These are phyloP conservation scores for Dynastes maya DNA, from an alignment of 2,888 invertebrate genomes.

Conservation along the genomic window DNA sequence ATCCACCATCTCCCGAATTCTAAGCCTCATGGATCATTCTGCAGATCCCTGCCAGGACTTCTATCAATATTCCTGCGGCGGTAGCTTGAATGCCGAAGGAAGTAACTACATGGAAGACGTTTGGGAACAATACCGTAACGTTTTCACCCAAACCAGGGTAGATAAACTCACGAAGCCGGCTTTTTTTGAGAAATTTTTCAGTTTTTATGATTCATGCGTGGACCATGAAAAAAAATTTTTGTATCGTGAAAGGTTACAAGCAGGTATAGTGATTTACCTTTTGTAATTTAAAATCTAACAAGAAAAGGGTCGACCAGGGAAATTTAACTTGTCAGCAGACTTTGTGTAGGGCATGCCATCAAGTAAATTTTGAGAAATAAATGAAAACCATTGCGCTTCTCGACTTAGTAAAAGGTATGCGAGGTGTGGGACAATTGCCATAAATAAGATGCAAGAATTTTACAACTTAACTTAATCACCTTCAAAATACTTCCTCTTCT, in stretches of 20 bases:
- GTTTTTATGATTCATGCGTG: constrained; percentile 61
- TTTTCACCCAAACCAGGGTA: constrained; percentile 45
- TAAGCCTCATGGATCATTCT: constrained; percentile 60
- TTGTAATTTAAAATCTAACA: too few relatives aligned
- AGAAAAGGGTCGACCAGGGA: too few relatives aligned
- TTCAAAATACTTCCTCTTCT: too few relatives aligned
- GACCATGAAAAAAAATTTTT: constrained; percentile 59
- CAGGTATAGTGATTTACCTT: constrained; percentile 54
- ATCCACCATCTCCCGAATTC: constrained; percentile 59
- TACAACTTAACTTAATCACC: too few relatives aligned
- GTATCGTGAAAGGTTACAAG: constrained; percentile 56
- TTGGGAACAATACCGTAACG: constrained; percentile 52
- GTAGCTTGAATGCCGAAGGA: constrained; percentile 52
- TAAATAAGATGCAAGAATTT: too few relatives aligned
- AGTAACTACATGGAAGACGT: constrained; percentile 27
- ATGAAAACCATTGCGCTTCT: too few relatives aligned
- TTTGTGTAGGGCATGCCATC: too few relatives aligned
- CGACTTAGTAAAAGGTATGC: too few relatives aligned
- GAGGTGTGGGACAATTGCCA: too few relatives aligned
- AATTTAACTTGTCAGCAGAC: too few relatives aligned
- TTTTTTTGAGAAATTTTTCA: constrained; percentile 55
- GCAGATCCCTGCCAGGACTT: constrained; percentile 61
- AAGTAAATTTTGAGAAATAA: too few relatives aligned
- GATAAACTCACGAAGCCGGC: not conserved
- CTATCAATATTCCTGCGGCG: constrained; percentile 63